Percentiles rank a stretch among this genome's conserved stretches.
These are phyloP conservation scores for Luffia ferchaultella DNA, from an alignment of 2,888 invertebrate genomes.

Conservation along the genomic window DNA sequence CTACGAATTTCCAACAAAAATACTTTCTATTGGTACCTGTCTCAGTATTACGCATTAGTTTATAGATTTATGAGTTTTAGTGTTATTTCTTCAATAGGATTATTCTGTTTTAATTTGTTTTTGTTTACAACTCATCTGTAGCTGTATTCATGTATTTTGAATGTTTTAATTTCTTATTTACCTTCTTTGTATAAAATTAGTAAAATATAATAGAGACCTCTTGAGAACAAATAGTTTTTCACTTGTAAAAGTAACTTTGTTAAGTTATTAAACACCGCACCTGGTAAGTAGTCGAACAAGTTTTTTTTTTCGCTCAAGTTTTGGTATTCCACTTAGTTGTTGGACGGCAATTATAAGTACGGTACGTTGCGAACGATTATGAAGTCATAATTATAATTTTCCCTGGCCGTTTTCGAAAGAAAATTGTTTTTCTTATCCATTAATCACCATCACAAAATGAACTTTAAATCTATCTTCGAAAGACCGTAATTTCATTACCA, in stretches of 20 bases:
- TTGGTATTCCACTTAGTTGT: constrained; percentile 29
- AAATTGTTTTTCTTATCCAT: neutral
- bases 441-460: neutral
- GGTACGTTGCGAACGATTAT: constrained; percentile 22
- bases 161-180: too few relatives aligned
- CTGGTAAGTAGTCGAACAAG: constrained; percentile 23
- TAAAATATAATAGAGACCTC: too few relatives aligned
- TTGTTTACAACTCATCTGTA: too few relatives aligned
- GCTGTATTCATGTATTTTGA: too few relatives aligned
- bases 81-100: too few relatives aligned
- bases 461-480: neutral
- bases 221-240: too few relatives aligned
- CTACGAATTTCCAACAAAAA: constrained; percentile 18
- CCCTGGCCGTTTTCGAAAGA: neutral
- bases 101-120: too few relatives aligned
- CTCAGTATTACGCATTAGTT: too few relatives aligned
- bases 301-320: constrained; percentile 4
- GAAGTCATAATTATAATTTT: constrained; percentile 33
- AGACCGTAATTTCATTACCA: neutral
- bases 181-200: too few relatives aligned
- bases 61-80: too few relatives aligned
- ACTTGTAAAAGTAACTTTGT: constrained; percentile 41
- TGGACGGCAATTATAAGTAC: constrained; percentile 36
- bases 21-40: too few relatives aligned
- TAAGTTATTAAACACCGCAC: constrained; percentile 45